Base-by-base conservation (phyloP, 2,888 invertebrate species). In the Bimastos eiseni region DNA sequence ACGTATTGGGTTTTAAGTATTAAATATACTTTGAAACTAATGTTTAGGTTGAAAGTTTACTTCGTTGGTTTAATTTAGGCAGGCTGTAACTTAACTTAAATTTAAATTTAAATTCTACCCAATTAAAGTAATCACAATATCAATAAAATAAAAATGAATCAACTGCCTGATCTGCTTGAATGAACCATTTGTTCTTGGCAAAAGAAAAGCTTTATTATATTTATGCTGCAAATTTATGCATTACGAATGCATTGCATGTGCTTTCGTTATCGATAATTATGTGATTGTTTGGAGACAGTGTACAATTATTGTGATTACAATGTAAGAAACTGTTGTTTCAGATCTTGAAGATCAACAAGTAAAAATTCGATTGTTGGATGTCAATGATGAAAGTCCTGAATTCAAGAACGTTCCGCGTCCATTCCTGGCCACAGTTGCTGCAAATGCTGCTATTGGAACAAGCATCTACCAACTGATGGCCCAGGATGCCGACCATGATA, bases 401-500 rank as follows among this genome's bases (percentile, higher is more conserved):
- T 99, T 99, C 96, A 98, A 98, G 96, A 99, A 99, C 96, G 97
- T 98, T 1, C 99, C 99, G 0, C 96, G 98, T 92, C 99, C 99
- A 36, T 99, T 98, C 98, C 98, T 98, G 95, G 98, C 98, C 0
- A 98, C 99, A 92, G 98, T 99, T 0, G 98, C 98, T 94, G 96
- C 98, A 90, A 98, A 98, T 95, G 98, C 98, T 11, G 97, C 98
- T 8, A 97, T 98, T 84, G 98, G 98, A 95, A 98, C 98, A 0
- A 98, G 98, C 8, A 98, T 99, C 11, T 99, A 98, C 95, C 98
- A 98, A n/a, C 96, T 99, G 41, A 98, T 98, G 95, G 99, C 99
- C 33, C 96, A 98, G 92, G 99, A 99, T 95, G 98, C 98, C 8
- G 98, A 98, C 95, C 98, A 98, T 0, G 98, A 98, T 95, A 98